Base-by-base conservation (phyloP, 2,113 vertebrate genomes). In the Uria aalge region DNA sequence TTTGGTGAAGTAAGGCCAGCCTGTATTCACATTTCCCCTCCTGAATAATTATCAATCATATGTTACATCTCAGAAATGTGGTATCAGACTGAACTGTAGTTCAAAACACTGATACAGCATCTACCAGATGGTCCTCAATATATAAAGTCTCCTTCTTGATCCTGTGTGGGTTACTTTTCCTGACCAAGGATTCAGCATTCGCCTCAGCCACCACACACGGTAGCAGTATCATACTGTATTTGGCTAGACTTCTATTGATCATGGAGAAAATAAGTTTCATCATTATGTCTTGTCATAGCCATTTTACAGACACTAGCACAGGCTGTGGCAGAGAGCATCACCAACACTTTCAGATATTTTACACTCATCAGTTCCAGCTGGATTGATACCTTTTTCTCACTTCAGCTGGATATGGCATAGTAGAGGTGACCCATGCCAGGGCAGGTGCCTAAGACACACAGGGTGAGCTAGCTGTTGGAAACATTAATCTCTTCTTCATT, bases 91-190 rank as follows among this genome's bases (percentile, higher is more conserved):
- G 84, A 95, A 93, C 73, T 67, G 69, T 21, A 94, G 90, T 94
- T 95, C 88, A 92, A 90, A 95, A 96, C 92, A 93, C 75, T 93
- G 90, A 93, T 94, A 90, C 67, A 93, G 75, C 74, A 96, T 88
- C 75, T 30, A 96, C 66, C 91, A 97, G 91, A 93, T 94, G 85
- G 91, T 93, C 30, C 53, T 66, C 48, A 90, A 73, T 76, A 72
- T 76, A 95, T 59, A 66, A 94, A 94, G 43, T 56, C 83, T 90
- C 85, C 85, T 88, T 59, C 92, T 88, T 95, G 90, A 92, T 93
- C 88, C 78, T 95, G 81, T 85, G 91, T 92, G 91, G 85, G 85
- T 52, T 96, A 75, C 78, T 96, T 92, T 96, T 96, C 92, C 92
- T 95, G 94, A 92, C 92, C 94, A 88, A 88, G 67, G 88, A 90